Evolutionary conservation across 1,140 invertebrate genomes (phyloP), one percentile per base, ranked within the genome.

Genomic region (Polyergus mexicanus): DNA sequence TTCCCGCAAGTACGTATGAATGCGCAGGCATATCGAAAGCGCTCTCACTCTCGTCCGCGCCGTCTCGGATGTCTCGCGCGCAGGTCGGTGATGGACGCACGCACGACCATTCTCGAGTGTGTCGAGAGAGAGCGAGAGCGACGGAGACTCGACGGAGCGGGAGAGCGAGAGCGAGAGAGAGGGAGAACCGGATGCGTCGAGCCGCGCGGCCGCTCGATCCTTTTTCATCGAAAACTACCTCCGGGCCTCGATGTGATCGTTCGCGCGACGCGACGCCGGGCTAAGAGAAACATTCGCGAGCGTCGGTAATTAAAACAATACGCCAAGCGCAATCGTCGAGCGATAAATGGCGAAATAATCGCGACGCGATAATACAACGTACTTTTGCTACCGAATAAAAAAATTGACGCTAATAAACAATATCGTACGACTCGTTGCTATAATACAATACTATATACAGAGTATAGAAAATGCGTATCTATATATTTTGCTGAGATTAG

Each of bases 1-100:
- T 89, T 86, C 87, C 68, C 78, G 85, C 78, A 88, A 84, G 77
- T 88, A 89, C 58, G 62, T 71, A 86, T 77, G 87, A 88, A 89
- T 88, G 76, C 76, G 85, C 68, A 71, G 60, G 51, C 65, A 76
- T 78, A 76, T 78, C 86, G 56, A 65, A 47, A 62, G 10, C 69
- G 83, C 71, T 89, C 87, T 88, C 68, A 72, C 86, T 88, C 88
- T 87, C 81, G 58, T 71, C 71, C 58, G 62, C 68, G 74, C 44
- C 72, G 58, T 28, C 22, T 76, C 60, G 16, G 41, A 19, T 54
- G 41, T 63, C 41, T 47, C 58, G 58, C 19, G 56, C 62, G 83
- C 51, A 74, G 51, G 71, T 85, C 44, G 56, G 58, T 65, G 60
- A 81, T 86, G 69, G 32, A 58, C 75, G 74, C 85, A 60, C 16